Percentiles rank a stretch among this genome's conserved stretches.
phyloP scores from a whole-genome alignment of 2,113 vertebrate species.

The Anthoscopus minutus region DNA sequence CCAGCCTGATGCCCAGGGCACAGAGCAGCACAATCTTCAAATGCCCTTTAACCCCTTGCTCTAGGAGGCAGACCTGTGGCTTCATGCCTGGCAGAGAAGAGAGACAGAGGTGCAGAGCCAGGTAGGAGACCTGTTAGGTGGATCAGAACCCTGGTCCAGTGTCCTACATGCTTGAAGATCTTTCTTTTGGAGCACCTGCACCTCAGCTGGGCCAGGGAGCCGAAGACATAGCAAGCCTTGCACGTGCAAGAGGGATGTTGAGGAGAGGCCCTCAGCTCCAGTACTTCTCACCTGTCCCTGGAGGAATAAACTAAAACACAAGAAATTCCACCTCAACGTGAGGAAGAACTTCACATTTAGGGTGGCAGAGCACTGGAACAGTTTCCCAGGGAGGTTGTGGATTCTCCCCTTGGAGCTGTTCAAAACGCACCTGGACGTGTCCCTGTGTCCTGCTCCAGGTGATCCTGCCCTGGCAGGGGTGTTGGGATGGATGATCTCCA shows the following conservation, averaged over 20 bases:
- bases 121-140: background rate
- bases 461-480: background rate
- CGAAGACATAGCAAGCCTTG: background rate
- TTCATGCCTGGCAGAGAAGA: background rate
- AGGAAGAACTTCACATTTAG: background rate
- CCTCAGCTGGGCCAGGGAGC: background rate
- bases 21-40: background rate
- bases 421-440: background rate
- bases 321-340: background rate
- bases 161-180: background rate
- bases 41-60: background rate
- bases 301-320: background rate
- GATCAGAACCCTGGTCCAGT: background rate
- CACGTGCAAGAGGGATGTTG: background rate
- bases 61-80: background rate
- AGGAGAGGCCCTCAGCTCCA: background rate
- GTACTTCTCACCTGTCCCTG: background rate
- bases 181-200: background rate
- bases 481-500: background rate
- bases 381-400: background rate
- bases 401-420: background rate
- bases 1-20: background rate
- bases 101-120: background rate
- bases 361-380: background rate
- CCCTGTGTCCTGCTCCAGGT: background rate